Evolutionary conservation across 2,888 invertebrate genomes (phyloP).

Genomic region (Stenodera caucasica): DNA sequence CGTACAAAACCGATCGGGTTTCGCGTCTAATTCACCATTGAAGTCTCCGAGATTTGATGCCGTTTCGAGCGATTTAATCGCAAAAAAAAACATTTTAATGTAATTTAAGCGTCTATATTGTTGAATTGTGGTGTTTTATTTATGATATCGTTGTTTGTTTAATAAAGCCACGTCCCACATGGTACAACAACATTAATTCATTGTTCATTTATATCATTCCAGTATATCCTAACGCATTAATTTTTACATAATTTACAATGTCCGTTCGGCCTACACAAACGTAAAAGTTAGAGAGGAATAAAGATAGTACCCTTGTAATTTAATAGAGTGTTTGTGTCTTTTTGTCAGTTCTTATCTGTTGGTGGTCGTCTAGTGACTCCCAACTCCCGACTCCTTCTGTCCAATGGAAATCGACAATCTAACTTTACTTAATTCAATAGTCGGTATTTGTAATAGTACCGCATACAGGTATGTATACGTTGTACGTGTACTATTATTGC

Average conservation of each 20-base stretch:
- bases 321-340: conserved; percentile 18
- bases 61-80: too few relatives aligned
- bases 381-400: neutral
- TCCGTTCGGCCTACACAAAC: conserved; percentile 20
- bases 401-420: neutral
- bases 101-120: neutral
- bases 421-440: neutral
- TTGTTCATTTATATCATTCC: conserved; percentile 26
- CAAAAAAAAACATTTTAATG: too few relatives aligned
- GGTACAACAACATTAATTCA: conserved; percentile 23
- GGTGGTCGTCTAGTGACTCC: neutral
- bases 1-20: neutral
- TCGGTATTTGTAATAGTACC: neutral
- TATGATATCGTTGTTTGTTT: conserved; percentile 7
- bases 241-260: conserved; percentile 23
- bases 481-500: conserved; percentile 18
- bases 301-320: conserved; percentile 16
- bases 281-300: neutral
- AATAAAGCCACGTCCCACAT: conserved; percentile 19
- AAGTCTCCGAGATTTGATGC: neutral
- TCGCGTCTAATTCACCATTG: neutral
- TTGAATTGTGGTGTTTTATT: neutral
- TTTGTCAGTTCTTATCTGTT: neutral
- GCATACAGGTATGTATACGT: neutral
- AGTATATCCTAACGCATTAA: conserved; percentile 21